Base-by-base conservation (phyloP, 2,888 invertebrate species). In the Sinohyriopsis cumingii region DNA sequence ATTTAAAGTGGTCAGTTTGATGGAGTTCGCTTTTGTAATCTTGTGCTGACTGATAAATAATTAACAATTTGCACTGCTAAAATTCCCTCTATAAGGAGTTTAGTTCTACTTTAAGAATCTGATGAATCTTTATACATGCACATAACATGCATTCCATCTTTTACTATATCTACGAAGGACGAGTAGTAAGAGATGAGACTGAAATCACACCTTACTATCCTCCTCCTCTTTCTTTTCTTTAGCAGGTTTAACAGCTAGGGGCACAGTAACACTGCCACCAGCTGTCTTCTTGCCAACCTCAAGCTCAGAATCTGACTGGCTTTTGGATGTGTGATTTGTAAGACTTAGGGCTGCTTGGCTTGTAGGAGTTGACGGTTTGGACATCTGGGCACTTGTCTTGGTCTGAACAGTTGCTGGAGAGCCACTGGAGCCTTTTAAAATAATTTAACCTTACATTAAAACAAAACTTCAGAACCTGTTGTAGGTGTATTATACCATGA, bases 281-380 rank as follows among this genome's bases (percentile, higher is more conserved):
- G 69, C 53, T 25, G 60, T 69, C 66, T 81, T 82, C 72, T 82
- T 85, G 7, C 71, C 63, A 28, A 73, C 65, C 65, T 81, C 83
- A 7, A 78, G 68, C 68, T 84, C 85, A 1, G 83, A 81, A 72
- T 85, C 86, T 53, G 84, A 84, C 65, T 82, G 82, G 68, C 79
- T 84, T 70, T 82, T 83, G n/a, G 72, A 54, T 69, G 22, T 69
- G 75, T 71, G 73, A 67, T 57, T 65, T 57, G 66, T 62, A 73
- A 63, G 25, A 59, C 66, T 65, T 67, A 57, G 63, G 59, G 70
- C 67, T 66, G 78, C 68, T 68, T 81, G 78, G 68, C 55, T 62
- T 57, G 68, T 77, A 28, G 82, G 80, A 25, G 81, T 77, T 7
- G 80, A 63, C 57, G 82, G 79, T 72, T 84, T 85, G 18, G 83